Evolutionary conservation across 1,140 invertebrate species (phyloP).

Genomic region (Psix sp.): DNA sequence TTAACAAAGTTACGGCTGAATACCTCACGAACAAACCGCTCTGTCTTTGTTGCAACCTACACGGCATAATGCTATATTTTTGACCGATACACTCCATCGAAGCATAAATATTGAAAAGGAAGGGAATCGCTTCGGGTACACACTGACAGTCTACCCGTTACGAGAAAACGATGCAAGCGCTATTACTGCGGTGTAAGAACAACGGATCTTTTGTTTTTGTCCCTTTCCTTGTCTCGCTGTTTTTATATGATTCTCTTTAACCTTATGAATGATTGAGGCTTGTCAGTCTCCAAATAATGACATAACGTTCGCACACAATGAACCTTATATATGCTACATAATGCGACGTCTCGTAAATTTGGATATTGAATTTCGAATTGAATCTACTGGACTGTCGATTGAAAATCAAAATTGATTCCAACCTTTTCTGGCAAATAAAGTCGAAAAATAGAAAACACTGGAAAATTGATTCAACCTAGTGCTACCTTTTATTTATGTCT

Average conservation of each 20-base stretch:
- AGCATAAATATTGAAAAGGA: conserved; percentile 68
- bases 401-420: too few relatives aligned
- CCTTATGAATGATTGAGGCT: conserved; percentile 42
- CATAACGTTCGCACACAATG: conserved; percentile 32
- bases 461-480: too few relatives aligned
- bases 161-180: conserved; percentile 48
- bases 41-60: conserved; percentile 23
- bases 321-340: conserved; percentile 16
- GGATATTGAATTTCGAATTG: too few relatives aligned
- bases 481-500: too few relatives aligned
- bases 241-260: conserved; percentile 42
- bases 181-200: conserved; percentile 54
- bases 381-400: too few relatives aligned
- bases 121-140: conserved; percentile 53
- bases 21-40: conserved; percentile 37
- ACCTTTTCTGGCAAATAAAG: too few relatives aligned
- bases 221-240: conserved; percentile 32
- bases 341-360: too few relatives aligned
- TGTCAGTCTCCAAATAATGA: conserved; percentile 40
- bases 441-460: too few relatives aligned
- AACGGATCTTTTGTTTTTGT: conserved; percentile 55
- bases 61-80: conserved; percentile 56
- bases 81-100: conserved; percentile 69
- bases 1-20: conserved; percentile 63
- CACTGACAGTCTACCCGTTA: conserved; percentile 56